These are phyloP conservation scores for Drosophila nannoptera DNA, from an alignment of 1,140 invertebrate species.

Conservation along the genomic window DNA sequence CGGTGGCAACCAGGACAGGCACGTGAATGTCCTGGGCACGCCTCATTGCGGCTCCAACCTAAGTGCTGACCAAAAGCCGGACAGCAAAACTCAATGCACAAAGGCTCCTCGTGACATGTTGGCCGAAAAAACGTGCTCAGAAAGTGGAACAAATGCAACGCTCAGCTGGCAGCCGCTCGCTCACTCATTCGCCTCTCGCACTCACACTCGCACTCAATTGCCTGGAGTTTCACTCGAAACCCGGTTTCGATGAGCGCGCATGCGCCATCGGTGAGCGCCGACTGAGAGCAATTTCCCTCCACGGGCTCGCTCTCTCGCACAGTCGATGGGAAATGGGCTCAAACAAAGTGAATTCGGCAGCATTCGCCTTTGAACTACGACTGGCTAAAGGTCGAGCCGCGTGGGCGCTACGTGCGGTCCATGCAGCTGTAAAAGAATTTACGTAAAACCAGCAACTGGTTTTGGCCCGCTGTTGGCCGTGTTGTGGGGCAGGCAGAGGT, in stretches of 20 bases:
- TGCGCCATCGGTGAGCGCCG: slow-evolving; percentile 18
- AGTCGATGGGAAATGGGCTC: not conserved
- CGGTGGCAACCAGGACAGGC: slow-evolving; percentile 23
- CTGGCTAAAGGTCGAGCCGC: slow-evolving; percentile 35
- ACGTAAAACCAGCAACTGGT: slow-evolving; percentile 45
- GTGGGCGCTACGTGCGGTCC: slow-evolving; percentile 21
- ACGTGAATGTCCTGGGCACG: slow-evolving; percentile 45
- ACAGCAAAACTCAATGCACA: slow-evolving; percentile 61
- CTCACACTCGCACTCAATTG: slow-evolving; percentile 19
- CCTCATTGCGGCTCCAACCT: slow-evolving; percentile 46
- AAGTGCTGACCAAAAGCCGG: slow-evolving; percentile 49
- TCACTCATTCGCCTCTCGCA: slow-evolving; percentile 1
- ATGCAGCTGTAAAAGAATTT: slow-evolving; percentile 13
- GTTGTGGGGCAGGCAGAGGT: not conserved
- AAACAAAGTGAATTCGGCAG: slow-evolving; percentile 25
- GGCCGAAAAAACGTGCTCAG: slow-evolving; percentile 55
- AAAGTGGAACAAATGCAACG: slow-evolving; percentile 63
- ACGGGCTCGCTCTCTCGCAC: not conserved
- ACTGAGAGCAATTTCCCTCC: slow-evolving; percentile 32
- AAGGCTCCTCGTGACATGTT: slow-evolving; percentile 26
- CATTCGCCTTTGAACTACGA: slow-evolving; percentile 48
- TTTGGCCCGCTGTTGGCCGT: not conserved
- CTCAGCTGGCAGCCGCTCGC: slow-evolving; percentile 14
- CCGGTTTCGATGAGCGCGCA: slow-evolving; percentile 28
- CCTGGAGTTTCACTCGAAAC: slow-evolving; percentile 29